These are phyloP conservation scores for Opisthograptis luteolata DNA, from an alignment of 2,888 invertebrate genomes.

Conservation along the genomic window DNA sequence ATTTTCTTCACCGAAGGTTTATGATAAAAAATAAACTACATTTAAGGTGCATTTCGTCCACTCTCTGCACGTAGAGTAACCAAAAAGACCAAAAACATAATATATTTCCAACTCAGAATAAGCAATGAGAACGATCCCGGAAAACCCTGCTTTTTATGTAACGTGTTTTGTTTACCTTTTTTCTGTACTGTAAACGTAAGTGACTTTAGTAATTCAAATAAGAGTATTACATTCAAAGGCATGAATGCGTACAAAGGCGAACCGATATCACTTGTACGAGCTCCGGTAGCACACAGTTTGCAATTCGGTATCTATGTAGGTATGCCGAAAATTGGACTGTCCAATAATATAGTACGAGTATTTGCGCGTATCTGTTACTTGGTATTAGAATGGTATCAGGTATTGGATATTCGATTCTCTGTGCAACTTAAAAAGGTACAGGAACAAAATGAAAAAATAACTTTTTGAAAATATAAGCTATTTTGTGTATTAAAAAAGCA, in stretches of 20 bases:
- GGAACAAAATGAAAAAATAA: neutral
- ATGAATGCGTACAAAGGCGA: slow-evolving; percentile 8
- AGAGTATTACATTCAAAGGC: slow-evolving; percentile 5
- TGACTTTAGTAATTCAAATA: slow-evolving; percentile 22
- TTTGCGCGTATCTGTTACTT: neutral
- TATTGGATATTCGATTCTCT: neutral
- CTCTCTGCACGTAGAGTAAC: too few species aligned
- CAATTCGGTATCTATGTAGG: slow-evolving; percentile 17
- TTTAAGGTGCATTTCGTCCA: too few species aligned
- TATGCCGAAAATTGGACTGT: slow-evolving; percentile 27
- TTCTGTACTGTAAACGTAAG: neutral
- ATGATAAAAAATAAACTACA: too few species aligned
- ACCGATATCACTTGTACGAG: slow-evolving; percentile 11
- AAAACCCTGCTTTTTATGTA: too few species aligned
- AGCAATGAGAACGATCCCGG: too few species aligned
- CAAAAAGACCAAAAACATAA: too few species aligned
- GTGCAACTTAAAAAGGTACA: neutral
- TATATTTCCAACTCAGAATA: too few species aligned
- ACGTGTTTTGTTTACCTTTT: neutral
- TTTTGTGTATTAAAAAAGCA: too few species aligned
- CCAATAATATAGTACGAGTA: slow-evolving; percentile 12
- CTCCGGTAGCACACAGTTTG: slow-evolving; percentile 23
- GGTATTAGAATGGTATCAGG: neutral
- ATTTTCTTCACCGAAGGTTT: too few species aligned
- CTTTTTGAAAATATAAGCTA: too few species aligned